Evolutionary conservation across 1,140 invertebrate genomes (phyloP).

Genomic region (Lordiphosa stackelbergi): DNA sequence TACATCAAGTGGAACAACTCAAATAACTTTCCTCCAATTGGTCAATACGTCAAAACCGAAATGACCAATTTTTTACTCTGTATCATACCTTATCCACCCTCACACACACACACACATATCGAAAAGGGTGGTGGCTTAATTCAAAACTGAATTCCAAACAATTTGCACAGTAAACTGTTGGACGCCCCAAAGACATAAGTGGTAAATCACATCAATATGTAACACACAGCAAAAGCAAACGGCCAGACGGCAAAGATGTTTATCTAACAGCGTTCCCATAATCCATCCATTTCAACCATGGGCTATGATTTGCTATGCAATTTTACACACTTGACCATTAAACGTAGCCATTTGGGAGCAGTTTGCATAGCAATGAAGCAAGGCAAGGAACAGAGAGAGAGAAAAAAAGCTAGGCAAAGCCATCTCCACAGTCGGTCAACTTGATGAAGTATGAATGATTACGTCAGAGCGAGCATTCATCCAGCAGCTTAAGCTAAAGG

Average conservation of each 20-base stretch:
- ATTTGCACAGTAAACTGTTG: conserved; percentile 63
- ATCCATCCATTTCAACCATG: conserved; percentile 17
- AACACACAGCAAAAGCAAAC: conserved; percentile 42
- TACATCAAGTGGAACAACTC: neutral
- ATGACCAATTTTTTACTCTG: conserved; percentile 35
- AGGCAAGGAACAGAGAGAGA: conserved; percentile 40
- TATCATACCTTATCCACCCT: conserved; percentile 21
- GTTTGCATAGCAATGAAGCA: conserved; percentile 73
- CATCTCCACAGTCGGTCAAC: conserved; percentile 50
- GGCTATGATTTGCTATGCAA: conserved; percentile 71
- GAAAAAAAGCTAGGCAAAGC: conserved; percentile 19
- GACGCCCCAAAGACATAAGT: conserved; percentile 65
- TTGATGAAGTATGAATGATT: conserved; percentile 76
- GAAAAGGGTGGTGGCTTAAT: conserved; percentile 27
- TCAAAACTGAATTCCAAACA: conserved; percentile 70
- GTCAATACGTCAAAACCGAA: conserved; percentile 15
- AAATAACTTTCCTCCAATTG: conserved; percentile 21
- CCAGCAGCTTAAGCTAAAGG: conserved; percentile 6
- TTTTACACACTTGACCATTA: conserved; percentile 76
- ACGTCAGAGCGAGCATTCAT: conserved; percentile 32
- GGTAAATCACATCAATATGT: conserved; percentile 76
- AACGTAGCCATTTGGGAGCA: conserved; percentile 73
- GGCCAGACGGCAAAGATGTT: conserved; percentile 55
- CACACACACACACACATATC: conserved; percentile 6
- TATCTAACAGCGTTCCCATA: conserved; percentile 48